phyloP scores from a whole-genome alignment of 2,797 vertebrate genomes.

The Macropus fuliginosus region DNA sequence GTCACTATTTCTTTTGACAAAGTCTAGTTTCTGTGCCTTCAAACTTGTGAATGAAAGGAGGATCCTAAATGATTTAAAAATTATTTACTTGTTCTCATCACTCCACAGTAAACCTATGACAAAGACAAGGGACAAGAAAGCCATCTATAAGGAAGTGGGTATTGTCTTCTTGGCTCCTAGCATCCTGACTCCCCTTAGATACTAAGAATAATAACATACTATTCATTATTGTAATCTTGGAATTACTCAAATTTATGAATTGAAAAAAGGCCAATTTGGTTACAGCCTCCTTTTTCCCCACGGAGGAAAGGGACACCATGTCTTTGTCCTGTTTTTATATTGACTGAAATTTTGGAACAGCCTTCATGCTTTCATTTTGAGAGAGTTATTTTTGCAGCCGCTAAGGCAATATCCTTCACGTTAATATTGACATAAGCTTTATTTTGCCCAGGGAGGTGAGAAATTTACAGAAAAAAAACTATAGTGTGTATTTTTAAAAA shows the following conservation, averaged over 20 bases:
- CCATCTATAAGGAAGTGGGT: slow-evolving; percentile 27
- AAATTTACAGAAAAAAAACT: slow-evolving; percentile 29
- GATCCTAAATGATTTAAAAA: slow-evolving; percentile 34
- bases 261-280: not conserved
- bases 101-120: slow-evolving; percentile 44
- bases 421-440: slow-evolving; percentile 63
- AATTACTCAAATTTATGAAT: slow-evolving; percentile 36
- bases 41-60: slow-evolving; percentile 40
- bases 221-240: slow-evolving; percentile 36
- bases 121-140: slow-evolving; percentile 42
- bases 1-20: slow-evolving; percentile 31
- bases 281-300: not conserved
- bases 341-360: slow-evolving; percentile 18
- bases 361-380: slow-evolving; percentile 39
- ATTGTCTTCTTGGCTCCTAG: slow-evolving; percentile 18
- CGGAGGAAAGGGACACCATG: slow-evolving; percentile 23
- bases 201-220: not conserved
- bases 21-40: slow-evolving; percentile 4
- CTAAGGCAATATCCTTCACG: slow-evolving; percentile 58
- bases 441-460: slow-evolving; percentile 57
- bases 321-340: slow-evolving; percentile 51
- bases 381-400: slow-evolving; percentile 64
- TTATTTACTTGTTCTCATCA: slow-evolving; percentile 31
- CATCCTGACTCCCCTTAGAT: slow-evolving; percentile 23
- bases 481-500: slow-evolving; percentile 12